Evolutionary conservation across 1,140 invertebrate species (phyloP).

Genomic region (Lepidurus apus): DNA sequence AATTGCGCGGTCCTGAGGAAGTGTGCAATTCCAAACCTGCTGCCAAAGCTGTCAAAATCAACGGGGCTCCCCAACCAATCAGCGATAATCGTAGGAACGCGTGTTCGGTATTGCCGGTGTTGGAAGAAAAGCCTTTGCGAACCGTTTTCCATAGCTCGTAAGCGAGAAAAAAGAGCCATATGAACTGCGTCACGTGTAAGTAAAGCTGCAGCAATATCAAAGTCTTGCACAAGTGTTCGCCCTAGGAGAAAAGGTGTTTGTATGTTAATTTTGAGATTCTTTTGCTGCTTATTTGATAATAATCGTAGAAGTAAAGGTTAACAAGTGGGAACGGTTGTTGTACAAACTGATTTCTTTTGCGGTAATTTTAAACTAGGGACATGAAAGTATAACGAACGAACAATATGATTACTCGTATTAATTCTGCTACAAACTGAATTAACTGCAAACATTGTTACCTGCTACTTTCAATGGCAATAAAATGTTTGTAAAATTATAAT

Average conservation of each 20-base stretch:
- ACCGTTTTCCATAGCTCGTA: background rate
- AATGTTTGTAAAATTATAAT: too few species aligned
- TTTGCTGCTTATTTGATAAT: too few species aligned
- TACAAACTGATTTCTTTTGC: too few species aligned
- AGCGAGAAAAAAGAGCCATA: conserved; percentile 3
- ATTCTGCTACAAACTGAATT: too few species aligned
- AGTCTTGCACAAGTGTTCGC: background rate
- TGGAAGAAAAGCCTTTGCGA: background rate
- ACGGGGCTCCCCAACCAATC: conserved; percentile 22
- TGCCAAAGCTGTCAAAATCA: conserved; percentile 6
- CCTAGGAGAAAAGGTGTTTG: background rate
- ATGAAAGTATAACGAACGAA: too few species aligned
- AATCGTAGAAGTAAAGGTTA: too few species aligned
- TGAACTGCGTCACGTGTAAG: conserved; percentile 18
- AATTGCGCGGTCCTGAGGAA: background rate
- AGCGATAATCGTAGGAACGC: conserved; percentile 10
- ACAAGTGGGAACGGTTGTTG: too few species aligned
- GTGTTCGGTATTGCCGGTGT: background rate
- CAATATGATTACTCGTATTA: too few species aligned
- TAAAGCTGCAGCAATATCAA: conserved; percentile 17
- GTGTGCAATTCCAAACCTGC: background rate
- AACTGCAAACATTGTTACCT: too few species aligned
- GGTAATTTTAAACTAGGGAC: too few species aligned
- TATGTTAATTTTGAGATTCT: too few species aligned
- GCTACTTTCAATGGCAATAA: too few species aligned